Percentiles rank a stretch among this genome's conserved stretches.
phyloP scores from a whole-genome alignment of 92 coral and sea anemone species.

The Pocillopora grandis region DNA sequence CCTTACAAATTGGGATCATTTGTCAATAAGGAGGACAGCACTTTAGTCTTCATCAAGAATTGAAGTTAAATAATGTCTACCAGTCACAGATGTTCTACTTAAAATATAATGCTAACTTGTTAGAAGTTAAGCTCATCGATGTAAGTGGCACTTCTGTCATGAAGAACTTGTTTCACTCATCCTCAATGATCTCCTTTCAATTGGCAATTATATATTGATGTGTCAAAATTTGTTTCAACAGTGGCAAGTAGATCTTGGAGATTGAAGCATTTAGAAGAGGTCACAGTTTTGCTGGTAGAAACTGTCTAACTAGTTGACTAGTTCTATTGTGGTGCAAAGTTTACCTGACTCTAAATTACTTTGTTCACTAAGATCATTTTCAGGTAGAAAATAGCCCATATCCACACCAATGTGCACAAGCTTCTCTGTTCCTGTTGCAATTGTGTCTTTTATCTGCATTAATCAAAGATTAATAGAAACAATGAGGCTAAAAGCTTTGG shows the following conservation, averaged over 20 bases:
- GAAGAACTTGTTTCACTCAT: too few relatives aligned
- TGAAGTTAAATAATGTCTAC: too few relatives aligned
- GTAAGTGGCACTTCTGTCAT: too few relatives aligned
- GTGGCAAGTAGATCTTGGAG: background rate
- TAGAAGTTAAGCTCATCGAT: too few relatives aligned
- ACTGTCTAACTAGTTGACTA: background rate
- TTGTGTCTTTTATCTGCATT: conserved; percentile 37
- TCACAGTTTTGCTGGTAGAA: background rate
- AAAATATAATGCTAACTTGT: too few relatives aligned
- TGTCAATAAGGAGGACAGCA: too few relatives aligned
- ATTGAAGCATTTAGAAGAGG: background rate
- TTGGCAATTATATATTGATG: background rate
- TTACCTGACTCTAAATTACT: conserved; percentile 17
- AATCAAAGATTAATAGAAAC: background rate
- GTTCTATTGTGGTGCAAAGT: background rate
- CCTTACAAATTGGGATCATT: too few relatives aligned
- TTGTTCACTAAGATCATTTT: background rate
- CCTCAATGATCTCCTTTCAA: too few relatives aligned
- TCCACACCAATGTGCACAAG: conserved; percentile 34
- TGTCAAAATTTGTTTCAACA: background rate
- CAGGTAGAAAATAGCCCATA: conserved; percentile 26
- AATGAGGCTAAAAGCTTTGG: background rate
- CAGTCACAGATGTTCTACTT: too few relatives aligned
- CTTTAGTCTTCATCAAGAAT: too few relatives aligned
- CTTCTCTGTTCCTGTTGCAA: conserved; percentile 25